Conservation (phyloP, 2,797 vertebrate genomes). For the Jordanella pulchra region DNA sequence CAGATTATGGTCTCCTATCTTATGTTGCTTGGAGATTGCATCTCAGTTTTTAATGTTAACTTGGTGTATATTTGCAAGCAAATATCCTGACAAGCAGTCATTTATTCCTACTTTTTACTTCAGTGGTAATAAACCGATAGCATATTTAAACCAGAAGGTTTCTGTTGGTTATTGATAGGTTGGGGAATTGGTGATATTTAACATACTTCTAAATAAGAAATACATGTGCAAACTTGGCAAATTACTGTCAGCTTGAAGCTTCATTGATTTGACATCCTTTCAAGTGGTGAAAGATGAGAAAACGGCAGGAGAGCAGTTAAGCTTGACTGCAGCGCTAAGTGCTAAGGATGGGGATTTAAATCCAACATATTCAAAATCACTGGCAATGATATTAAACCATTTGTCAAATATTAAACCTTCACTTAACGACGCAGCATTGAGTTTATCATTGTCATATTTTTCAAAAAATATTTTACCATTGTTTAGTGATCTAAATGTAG, state of each 20-base stretch:
- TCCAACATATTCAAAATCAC: neutral
- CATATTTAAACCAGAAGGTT: constrained; percentile 3
- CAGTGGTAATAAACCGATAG: neutral
- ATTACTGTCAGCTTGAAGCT: constrained; percentile 6
- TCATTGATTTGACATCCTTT: constrained; percentile 6
- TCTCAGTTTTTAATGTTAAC: constrained; percentile 14
- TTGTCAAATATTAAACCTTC: constrained; percentile 4
- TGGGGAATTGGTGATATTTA: neutral
- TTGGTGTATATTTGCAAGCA: constrained; percentile 5
- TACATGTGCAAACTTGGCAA: constrained; percentile 2
- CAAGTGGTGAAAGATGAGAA: constrained; percentile 7
- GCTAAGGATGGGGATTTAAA: neutral
- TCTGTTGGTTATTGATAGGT: constrained; percentile 4
- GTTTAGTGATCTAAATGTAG: neutral
- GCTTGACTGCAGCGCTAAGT: constrained; percentile 1
- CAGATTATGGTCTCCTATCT: neutral
- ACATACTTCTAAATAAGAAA: neutral
- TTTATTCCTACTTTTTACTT: constrained; percentile 7
- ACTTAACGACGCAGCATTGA: neutral
- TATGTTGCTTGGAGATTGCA: constrained; percentile 7
- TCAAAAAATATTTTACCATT: neutral
- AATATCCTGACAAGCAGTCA: neutral
- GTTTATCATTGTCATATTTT: neutral
- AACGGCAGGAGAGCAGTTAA: constrained; percentile 3
- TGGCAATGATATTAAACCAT: neutral